Base-by-base conservation (phyloP, 1,140 invertebrate genomes). In the Rhopalosiphum maidis region DNA sequence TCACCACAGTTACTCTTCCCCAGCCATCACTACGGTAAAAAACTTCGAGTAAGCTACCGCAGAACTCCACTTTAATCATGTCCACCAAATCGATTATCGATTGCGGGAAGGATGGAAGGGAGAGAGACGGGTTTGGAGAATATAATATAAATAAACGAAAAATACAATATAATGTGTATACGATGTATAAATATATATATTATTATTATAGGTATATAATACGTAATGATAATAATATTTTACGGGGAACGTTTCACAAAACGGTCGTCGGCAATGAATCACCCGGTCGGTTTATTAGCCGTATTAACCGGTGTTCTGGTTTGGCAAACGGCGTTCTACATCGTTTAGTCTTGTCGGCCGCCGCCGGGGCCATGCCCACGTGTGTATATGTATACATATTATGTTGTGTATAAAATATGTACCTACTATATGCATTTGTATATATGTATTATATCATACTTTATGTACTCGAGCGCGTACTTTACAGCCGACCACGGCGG, bases 261-360 rank as follows among this genome's bases (percentile, higher is more conserved):
- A 68, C 41, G 90, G 60, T 77, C 90, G 41, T 41, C 55, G 90
- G 37, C 37, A 92, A 83, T 83, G 91, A 92, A 92, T 92, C 91
- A 83, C n/a, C 30, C 60, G 60, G 91, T 48, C 91, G 91, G 91
- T 92, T 51, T 92, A 83, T 92, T 83, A 83, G 46, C 91, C 77
- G 91, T 48, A 25, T 83, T 55, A 55, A 89, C 88, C 88, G 48
- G 91, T 83, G 91, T 92, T 82, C n/a, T 83, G 91, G 91, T 92
- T 92, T 92, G 43, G 91, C 68, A 82, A 91, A 92, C 68, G 68
- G 41, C 77, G 91, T 92, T 82, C 68, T 91, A 91, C 90, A 91
- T 83, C 90, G 68, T 91, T 91, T 83, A 90, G 91, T 92, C 77
- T 51, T 37, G 68, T 83, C 90, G 35, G 37, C 46, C 46, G 86